Base-by-base conservation (phyloP, 64 coral and sea anemone species). In the Dendrophyllia cribrosa region DNA sequence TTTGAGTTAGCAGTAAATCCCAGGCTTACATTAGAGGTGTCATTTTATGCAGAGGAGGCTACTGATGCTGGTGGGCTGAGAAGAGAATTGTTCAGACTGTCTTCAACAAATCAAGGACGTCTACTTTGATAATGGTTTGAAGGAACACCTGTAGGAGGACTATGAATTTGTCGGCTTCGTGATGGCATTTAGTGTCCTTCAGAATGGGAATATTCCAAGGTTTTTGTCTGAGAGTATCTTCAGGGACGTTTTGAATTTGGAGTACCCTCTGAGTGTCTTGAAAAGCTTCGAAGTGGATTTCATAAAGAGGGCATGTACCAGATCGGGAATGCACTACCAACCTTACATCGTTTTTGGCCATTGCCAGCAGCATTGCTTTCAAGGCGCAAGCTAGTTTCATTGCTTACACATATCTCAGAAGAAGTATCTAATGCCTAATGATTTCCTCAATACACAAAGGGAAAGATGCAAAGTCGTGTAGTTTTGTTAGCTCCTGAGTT, bases 101-200 rank as follows among this genome's bases (percentile, higher is more conserved):
- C 75, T 91, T 9, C 75, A 87, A 76, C 74, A 91, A 80, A 95
- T 95, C 11, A 74, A 81, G 72, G 66, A 59, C 43, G 24, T 66
- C 7, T 91, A 74, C 44, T 95, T 95, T 88, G 94, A 91, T 66
- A 72, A 79, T 66, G 88, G 94, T 66, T 60, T 88, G 16, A 86
- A 74, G 76, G 82, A 91, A 59, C 66, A 51, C 19, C 49, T 91
- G 14, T 74, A 67, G 51, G 59, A 77, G 49, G 70, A 90, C 59
- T 90, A 90, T 86, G 59, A 53, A 13, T 74, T 77, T 59, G 74
- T 78, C 43, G 82, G 93, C 15, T 76, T 74, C 26, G 51, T 89
- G 14, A 89, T 89, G 77, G 87, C 77, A 62, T 12, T 88, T 11
- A 94, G 74, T 43, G 75, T 89, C 60, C 78, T 89, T 83, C 92